These are phyloP conservation scores for Saccostrea cuccullata DNA, from an alignment of 1,140 invertebrate species.

Conservation along the genomic window DNA sequence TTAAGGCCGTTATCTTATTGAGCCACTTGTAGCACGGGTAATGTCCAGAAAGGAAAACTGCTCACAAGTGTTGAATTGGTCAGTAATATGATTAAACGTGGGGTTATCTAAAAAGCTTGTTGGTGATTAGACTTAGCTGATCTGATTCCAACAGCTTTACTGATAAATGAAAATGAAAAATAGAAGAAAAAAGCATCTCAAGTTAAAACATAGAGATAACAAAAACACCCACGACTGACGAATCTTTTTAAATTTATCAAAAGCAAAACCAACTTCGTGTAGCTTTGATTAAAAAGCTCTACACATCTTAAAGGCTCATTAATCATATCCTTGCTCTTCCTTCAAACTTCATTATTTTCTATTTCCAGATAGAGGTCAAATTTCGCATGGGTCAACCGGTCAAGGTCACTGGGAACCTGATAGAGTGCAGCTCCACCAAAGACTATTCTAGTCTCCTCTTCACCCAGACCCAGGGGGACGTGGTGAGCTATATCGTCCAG, in stretches of 20 bases:
- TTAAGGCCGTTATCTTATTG: not conserved
- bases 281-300: not conserved
- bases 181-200: too few relatives aligned
- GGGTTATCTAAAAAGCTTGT: conserved; percentile 2
- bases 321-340: not conserved
- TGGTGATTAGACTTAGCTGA: not conserved
- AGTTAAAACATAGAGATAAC: not conserved
- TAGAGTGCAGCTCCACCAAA: conserved; percentile 59
- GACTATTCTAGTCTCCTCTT: conserved; percentile 69
- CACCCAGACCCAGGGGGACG: conserved; percentile 65
- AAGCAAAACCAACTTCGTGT: not conserved
- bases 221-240: not conserved
- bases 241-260: not conserved
- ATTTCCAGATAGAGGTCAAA: conserved; percentile 68
- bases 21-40: not conserved
- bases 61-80: not conserved
- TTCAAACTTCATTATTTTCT: not conserved
- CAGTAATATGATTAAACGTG: not conserved
- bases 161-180: too few relatives aligned
- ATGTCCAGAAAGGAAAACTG: not conserved
- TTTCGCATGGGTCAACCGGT: conserved; percentile 63
- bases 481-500: conserved; percentile 66
- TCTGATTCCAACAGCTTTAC: not conserved
- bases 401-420: conserved; percentile 71
- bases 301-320: not conserved